Evolutionary conservation across 2,113 vertebrate species (phyloP).

Genomic region (Muntiacus muntjak): DNA sequence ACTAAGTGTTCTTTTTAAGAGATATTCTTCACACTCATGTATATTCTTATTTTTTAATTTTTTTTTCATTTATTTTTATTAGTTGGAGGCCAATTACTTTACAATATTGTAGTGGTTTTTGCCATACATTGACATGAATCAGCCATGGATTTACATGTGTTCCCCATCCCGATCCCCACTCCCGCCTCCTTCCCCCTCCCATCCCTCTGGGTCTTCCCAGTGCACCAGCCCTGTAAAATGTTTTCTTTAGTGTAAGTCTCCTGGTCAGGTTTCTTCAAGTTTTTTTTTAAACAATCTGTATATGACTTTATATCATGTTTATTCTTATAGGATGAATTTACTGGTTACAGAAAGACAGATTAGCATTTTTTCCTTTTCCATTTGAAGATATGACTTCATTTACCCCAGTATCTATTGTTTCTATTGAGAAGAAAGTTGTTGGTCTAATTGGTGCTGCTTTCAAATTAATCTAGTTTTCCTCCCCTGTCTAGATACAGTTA

Average conservation of each 20-base stretch:
- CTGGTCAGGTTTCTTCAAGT: background rate
- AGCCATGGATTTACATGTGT: too few relatives aligned
- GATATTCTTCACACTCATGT: too few relatives aligned
- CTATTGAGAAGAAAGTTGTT: background rate
- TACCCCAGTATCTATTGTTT: background rate
- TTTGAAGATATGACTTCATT: background rate
- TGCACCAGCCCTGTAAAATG: background rate
- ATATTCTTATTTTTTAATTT: too few relatives aligned
- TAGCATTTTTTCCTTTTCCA: background rate
- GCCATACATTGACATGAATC: too few relatives aligned
- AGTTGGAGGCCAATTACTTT: too few relatives aligned
- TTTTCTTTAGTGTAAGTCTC: background rate
- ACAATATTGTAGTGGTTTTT: too few relatives aligned
- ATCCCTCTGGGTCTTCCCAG: too few relatives aligned
- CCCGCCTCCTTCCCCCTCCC: too few relatives aligned
- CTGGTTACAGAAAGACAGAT: background rate
- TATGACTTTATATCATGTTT: background rate
- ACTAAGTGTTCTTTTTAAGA: too few relatives aligned
- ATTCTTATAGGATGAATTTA: background rate
- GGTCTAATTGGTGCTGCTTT: background rate
- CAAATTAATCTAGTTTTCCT: background rate
- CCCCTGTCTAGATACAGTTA: background rate
- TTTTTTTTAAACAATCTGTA: background rate
- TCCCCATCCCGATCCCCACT: too few relatives aligned
- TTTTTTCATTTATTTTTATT: too few relatives aligned